phyloP scores from a whole-genome alignment of 2,888 invertebrate genomes.

The Noctua comes region DNA sequence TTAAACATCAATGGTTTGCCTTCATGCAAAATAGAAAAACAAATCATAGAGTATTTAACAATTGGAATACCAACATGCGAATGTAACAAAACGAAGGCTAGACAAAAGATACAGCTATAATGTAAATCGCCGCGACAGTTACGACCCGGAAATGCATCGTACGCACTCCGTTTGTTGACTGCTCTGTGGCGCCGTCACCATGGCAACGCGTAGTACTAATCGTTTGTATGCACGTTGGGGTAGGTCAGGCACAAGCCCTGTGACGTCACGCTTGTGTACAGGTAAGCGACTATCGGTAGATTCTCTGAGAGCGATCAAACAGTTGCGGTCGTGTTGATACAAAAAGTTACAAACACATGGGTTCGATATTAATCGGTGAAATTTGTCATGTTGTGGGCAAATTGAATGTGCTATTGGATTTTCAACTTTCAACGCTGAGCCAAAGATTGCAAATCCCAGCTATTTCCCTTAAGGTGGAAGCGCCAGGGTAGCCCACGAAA shows the following conservation, averaged over 20 bases:
- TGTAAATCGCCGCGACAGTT: background rate
- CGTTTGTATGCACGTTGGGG: background rate
- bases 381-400: background rate
- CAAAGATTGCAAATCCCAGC: background rate
- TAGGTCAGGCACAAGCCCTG: background rate
- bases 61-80: background rate
- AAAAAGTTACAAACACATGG: background rate
- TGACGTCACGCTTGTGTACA: background rate
- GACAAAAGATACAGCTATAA: background rate
- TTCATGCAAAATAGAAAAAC: constrained; percentile 3
- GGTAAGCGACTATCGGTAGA: background rate
- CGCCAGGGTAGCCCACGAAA: background rate
- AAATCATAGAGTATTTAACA: background rate
- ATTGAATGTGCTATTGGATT: background rate
- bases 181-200: constrained; percentile 3
- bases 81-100: constrained; percentile 7
- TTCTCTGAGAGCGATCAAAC: background rate
- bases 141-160: background rate
- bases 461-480: background rate
- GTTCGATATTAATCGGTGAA: background rate
- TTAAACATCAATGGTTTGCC: background rate
- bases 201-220: background rate
- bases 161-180: background rate
- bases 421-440: background rate
- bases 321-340: background rate